phyloP scores from a whole-genome alignment of 37 sponge, comb jelly and placozoan species.

The Geodia barretti region DNA sequence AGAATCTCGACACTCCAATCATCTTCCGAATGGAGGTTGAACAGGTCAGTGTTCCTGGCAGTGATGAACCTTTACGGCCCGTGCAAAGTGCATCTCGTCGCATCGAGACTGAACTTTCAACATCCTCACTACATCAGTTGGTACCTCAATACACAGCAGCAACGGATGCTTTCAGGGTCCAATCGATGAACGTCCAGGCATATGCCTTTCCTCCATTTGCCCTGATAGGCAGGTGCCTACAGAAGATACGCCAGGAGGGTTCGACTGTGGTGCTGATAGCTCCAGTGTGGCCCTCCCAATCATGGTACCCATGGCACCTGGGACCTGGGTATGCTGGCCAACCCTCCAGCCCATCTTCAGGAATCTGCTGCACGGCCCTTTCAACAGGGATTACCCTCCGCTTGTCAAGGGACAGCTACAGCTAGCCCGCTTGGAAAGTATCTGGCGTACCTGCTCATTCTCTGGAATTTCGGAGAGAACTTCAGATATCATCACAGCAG shows the following conservation, averaged over 20 bases:
- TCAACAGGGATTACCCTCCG: slow-evolving; percentile 10
- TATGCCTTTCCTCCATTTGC: slow-evolving; percentile 69
- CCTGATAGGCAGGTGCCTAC: slow-evolving; percentile 49
- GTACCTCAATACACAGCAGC: slow-evolving; percentile 41
- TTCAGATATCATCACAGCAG: slow-evolving; percentile 18
- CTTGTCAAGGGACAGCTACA: background rate
- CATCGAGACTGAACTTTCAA: slow-evolving; percentile 49
- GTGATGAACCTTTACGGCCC: slow-evolving; percentile 13
- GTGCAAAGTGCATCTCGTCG: slow-evolving; percentile 39
- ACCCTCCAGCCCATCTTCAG: slow-evolving; percentile 6
- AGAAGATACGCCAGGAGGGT: slow-evolving; percentile 20
- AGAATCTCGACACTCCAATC: slow-evolving; percentile 7
- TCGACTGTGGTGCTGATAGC: slow-evolving; percentile 27
- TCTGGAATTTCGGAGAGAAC: slow-evolving; percentile 28
- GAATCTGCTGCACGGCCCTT: slow-evolving; percentile 22
- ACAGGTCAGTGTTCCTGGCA: background rate
- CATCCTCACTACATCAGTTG: slow-evolving; percentile 57
- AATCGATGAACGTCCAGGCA: slow-evolving; percentile 14
- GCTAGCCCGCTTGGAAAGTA: slow-evolving; percentile 65
- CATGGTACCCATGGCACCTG: slow-evolving; percentile 59
- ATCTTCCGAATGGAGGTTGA: slow-evolving; percentile 39
- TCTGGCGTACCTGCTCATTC: slow-evolving; percentile 13
- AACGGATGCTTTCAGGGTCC: slow-evolving; percentile 34
- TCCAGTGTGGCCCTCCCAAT: slow-evolving; percentile 35
- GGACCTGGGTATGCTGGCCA: slow-evolving; percentile 13